Base-by-base conservation (phyloP, 2,113 vertebrate species). In the Reinhardtius hippoglossoides region DNA sequence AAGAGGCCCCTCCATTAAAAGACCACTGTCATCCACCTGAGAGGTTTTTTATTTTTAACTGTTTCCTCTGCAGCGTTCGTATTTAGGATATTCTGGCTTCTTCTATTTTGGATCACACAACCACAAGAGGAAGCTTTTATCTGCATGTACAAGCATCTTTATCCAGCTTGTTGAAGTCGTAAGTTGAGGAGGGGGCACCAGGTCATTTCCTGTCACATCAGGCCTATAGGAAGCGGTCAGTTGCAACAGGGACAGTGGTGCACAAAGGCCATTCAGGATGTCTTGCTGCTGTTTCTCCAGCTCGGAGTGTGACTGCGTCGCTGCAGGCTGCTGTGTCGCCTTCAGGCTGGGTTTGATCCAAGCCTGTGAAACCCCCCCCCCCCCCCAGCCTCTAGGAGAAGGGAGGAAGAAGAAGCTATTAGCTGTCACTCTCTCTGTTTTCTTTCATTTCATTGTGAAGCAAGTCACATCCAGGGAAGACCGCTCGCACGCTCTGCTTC, bases 311-410 rank as follows among this genome's bases (percentile, higher is more conserved):
- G 23, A 23, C 20, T 23, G 24, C 18, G 24, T 31, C 7, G 67
- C 78, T 67, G 24, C 52, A 54, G 67, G 66, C 62, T 69, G 62
- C 42, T 46, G 31, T 71, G 54, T 74, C 24, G 59, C 59, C 82
- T 80, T 27, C 13, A 35, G 78, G 67, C 55, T 60, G 16, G 58
- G 70, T 84, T 58, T 66, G 60, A 24, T 73, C 46, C 15, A 48
- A 48, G 65, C 84, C 21, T 74, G 15, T 27, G 5, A 72, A 44
- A 58, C 5, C 21, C 26, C 40, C 61, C 61, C 23, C n/a, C 23
- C 23, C 23, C 54, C 23, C 3, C 54, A 24, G 52, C n/a, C 1
- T 8, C 5, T 9, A 21, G 18, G 9, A 14, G 46, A 18, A 18
- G 18, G 46, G 18, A 18, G 15, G 15, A 50, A 8, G 15, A 50